phyloP scores from a whole-genome alignment of 1,140 invertebrate species.

The Onthophagus taurus region DNA sequence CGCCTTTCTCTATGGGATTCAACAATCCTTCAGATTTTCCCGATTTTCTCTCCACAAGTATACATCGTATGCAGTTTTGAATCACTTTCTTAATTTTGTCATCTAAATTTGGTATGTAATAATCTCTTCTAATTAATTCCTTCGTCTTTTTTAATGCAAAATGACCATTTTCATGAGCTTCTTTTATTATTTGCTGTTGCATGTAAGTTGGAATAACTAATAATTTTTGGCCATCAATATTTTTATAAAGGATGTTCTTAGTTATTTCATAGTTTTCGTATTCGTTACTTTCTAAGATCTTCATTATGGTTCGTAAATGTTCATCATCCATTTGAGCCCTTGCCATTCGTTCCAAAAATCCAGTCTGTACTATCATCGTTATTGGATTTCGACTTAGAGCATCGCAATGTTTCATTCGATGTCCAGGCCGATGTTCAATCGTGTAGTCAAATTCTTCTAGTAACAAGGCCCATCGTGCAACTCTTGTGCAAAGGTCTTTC shows the following conservation, averaged over 20 bases:
- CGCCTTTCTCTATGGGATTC: constrained; percentile 27
- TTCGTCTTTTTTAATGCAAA: constrained; percentile 24
- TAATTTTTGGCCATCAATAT: constrained; percentile 11
- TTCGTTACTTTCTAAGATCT: constrained; percentile 9
- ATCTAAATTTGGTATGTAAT: constrained; percentile 29
- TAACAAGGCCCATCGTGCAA: constrained; percentile 23
- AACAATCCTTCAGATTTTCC: constrained; percentile 27
- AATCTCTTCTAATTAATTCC: constrained; percentile 21
- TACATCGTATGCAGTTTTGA: constrained; percentile 22
- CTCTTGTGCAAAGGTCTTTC: constrained; percentile 8
- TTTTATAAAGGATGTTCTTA: constrained; percentile 9
- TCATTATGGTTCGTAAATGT: not conserved
- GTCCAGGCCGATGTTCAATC: constrained; percentile 19
- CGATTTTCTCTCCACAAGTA: constrained; percentile 23
- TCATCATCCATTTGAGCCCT: not conserved
- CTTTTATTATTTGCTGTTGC: constrained; percentile 19
- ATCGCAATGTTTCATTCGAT: constrained; percentile 23
- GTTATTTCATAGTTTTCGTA: constrained; percentile 12
- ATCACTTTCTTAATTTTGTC: constrained; percentile 23
- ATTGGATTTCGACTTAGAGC: constrained; percentile 16
- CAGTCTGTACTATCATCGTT: too few species aligned
- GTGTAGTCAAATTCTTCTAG: constrained; percentile 20
- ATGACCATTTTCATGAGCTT: constrained; percentile 31
- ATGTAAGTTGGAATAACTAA: constrained; percentile 27
- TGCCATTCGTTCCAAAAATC: not conserved